Base-by-base conservation (phyloP, 2,797 vertebrate genomes). In the Siniperca scherzeri region DNA sequence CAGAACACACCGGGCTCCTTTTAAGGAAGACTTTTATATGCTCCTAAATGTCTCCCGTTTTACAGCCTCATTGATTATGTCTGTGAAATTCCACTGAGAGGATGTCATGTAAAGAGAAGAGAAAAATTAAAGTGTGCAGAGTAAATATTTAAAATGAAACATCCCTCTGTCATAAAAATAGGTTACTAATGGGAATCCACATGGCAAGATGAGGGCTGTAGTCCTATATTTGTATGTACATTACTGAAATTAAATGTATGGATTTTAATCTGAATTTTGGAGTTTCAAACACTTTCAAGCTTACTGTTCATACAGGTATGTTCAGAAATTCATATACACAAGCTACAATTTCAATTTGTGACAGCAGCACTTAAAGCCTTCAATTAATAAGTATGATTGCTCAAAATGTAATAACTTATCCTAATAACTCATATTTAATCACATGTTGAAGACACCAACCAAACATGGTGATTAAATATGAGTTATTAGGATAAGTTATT, bases 11-110 rank as follows among this genome's bases (percentile, higher is more conserved):
- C 70, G 25, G 80, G 52, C 87, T 89, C 93, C 93, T 93, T 95
- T 94, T 92, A 95, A 89, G 92, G 91, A 92, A 90, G 79, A 62
- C 79, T 92, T 95, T 92, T 89, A 94, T 90, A 89, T 75, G 69
- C 77, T 83, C 33, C 71, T 84, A 90, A 91, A 94, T 88, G 78
- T 91, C 83, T 88, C 55, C 56, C 44, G 22, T 77, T 87, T 87
- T 70, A 87, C 36, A 59, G 85, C 30, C 30, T 50, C 70, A 89
- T 85, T 90, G 89, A 92, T 94, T 78, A 77, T 80, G 60, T 70
- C 74, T 88, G 60, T 83, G 59, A 78, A 85, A 82, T 80, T 84
- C 69, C 66, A 48, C 78, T 42, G 44, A 86, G 38, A 61, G 38
- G 53, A 50, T 83, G 71, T 74, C 75, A 80, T 70, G 57, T 70